Evolutionary conservation across 1,140 invertebrate genomes (phyloP).

Genomic region (Stegodyphus mimosarum): DNA sequence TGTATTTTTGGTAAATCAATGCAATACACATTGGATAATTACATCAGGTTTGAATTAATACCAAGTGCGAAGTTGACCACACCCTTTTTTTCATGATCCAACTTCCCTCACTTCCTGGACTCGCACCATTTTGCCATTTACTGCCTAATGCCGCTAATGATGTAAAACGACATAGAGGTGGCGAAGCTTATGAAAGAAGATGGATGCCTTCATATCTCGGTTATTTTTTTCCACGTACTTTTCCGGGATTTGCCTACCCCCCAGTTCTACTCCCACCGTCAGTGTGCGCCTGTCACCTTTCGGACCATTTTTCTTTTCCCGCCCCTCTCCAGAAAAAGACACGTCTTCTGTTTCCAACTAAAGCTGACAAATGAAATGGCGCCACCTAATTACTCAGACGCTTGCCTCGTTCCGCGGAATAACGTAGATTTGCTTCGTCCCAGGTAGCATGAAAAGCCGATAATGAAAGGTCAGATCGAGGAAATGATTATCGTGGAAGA

Average conservation of each 20-base stretch:
- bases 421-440: too few relatives aligned
- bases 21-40: too few relatives aligned
- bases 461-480: too few relatives aligned
- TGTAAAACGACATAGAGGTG: background rate
- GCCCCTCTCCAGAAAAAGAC: background rate
- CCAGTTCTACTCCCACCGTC: background rate
- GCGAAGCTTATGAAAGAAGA: conserved; percentile 6
- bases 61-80: too few relatives aligned
- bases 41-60: too few relatives aligned
- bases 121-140: background rate
- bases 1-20: too few relatives aligned
- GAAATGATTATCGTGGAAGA: too few relatives aligned
- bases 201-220: conserved; percentile 4
- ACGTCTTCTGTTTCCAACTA: conserved; percentile 13
- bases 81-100: too few relatives aligned
- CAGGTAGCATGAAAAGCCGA: too few relatives aligned
- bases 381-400: conserved; percentile 13
- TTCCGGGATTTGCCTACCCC: background rate
- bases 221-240: background rate
- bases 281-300: conserved; percentile 7
- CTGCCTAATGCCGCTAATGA: background rate
- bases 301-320: conserved; percentile 12
- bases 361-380: conserved; percentile 26
- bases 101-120: too few relatives aligned
- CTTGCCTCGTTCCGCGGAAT: background rate